Base-by-base conservation (phyloP, 2,797 vertebrate species). In the Uromys caudimaculatus region DNA sequence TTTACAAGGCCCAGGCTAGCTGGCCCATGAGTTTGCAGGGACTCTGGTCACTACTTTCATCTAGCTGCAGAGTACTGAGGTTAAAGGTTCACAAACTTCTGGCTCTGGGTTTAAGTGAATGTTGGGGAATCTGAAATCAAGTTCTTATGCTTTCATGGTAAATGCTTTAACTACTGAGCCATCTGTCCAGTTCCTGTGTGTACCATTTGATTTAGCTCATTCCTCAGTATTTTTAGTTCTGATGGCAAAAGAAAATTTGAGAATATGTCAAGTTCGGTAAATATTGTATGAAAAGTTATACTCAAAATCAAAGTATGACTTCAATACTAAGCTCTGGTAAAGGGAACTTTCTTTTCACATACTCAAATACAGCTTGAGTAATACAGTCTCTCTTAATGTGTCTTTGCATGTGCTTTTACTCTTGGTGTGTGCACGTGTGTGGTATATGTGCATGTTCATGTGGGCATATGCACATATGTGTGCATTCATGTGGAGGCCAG, bases 181-280 rank as follows among this genome's bases (percentile, higher is more conserved):
- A 24, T 17, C 47, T 86, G 23, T 54, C 84, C 16, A 71, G 47
- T 27, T 52, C 38, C 6, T 52, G 6, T 23, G 71, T 19, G 60
- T 6, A 75, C 6, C 12, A 1, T 89, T 83, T 88, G 3, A 58
- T 79, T 91, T 58, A 93, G 77, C 21, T 29, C 95, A 24, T 29
- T n/a, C 54, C 50, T 12, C 12, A 69, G 1, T 58, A 24, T n/a
- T 94, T 76, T 13, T 12, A 90, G 75, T 54, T 79, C 3, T 16
- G n/a, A 71, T 91, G 29, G n/a, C 29, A 85, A 92, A 95, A 86
- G 69, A 54, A 92, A 92, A 75, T n/a, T 76, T 12, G 69, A 58
- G 44, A 78, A 58, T 78, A 78, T 91, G 1, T 35, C 90, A 4
- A 0, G 19, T 96, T 29, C 29, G 85, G 2, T n/a, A 93, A 87